Evolutionary conservation across 2,797 vertebrate genomes (phyloP).

Genomic region (Anas bahamensis): DNA sequence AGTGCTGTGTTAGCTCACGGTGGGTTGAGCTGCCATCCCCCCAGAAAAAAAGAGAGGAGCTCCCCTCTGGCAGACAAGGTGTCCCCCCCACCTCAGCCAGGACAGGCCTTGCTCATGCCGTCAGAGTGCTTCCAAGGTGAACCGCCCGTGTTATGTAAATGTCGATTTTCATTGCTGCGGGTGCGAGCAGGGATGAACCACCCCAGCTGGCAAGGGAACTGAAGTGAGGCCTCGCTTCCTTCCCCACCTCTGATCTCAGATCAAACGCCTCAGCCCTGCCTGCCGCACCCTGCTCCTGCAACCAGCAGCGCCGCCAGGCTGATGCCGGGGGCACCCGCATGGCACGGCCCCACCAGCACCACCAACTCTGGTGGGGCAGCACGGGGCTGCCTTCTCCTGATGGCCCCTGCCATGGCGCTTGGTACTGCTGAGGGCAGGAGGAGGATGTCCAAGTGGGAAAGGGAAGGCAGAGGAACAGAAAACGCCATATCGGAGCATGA

Average conservation of each 20-base stretch:
- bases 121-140: neutral
- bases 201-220: constrained; percentile 3
- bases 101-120: accelerated
- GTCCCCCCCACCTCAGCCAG: neutral
- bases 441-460: neutral
- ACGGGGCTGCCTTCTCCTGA: accelerated
- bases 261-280: constrained; percentile 5
- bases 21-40: neutral
- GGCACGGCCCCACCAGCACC: neutral
- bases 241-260: constrained; percentile 22
- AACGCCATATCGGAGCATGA: neutral
- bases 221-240: neutral
- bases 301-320: accelerated
- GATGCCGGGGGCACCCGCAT: neutral
- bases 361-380: accelerated
- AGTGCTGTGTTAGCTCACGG: neutral
- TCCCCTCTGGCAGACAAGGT: neutral
- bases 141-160: neutral
- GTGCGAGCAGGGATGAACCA: neutral
- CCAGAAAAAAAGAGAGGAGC: neutral
- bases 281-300: neutral
- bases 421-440: neutral
- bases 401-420: neutral
- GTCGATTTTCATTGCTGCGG: neutral
- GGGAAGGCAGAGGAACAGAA: neutral